These are phyloP conservation scores for Dermatemys mawii DNA, from an alignment of 2,113 vertebrate genomes.

Conservation along the genomic window DNA sequence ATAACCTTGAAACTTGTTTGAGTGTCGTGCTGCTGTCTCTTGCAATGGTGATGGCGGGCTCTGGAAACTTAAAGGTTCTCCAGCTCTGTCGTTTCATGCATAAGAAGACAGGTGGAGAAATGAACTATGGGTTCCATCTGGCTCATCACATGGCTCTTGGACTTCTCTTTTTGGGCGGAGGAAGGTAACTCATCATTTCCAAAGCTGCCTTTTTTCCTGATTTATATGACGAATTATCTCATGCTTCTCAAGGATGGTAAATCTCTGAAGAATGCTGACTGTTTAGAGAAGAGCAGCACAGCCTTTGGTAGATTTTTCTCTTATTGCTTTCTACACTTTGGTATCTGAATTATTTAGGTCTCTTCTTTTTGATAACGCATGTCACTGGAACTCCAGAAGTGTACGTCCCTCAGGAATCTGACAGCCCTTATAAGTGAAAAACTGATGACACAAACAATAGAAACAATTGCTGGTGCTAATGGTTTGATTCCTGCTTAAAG, in stretches of 20 bases:
- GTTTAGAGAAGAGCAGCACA: neutral
- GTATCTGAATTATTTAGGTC: neutral
- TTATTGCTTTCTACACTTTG: neutral
- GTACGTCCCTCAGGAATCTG: neutral
- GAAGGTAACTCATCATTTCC: slow-evolving; percentile 82
- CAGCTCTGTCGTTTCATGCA: slow-evolving; percentile 97
- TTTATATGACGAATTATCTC: neutral
- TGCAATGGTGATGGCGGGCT: slow-evolving; percentile 97
- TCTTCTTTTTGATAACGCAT: neutral
- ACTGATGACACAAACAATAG: neutral
- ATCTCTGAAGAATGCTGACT: neutral
- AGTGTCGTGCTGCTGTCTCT: slow-evolving; percentile 94
- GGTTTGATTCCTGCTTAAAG: neutral
- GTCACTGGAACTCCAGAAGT: neutral
- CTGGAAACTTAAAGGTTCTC: slow-evolving; percentile 92
- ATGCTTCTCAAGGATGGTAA: neutral
- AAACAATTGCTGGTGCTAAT: neutral
- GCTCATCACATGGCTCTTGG: slow-evolving; percentile 98
- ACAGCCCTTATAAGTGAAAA: neutral
- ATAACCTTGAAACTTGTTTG: slow-evolving; percentile 93
- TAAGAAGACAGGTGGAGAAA: slow-evolving; percentile 93
- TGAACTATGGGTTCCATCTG: slow-evolving; percentile 99
- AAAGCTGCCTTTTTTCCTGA: neutral
- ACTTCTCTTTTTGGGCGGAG: slow-evolving; percentile 94
- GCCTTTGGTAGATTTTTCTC: neutral